Percentiles rank a stretch among this genome's conserved stretches.
Evolutionary conservation across 2,888 invertebrate genomes (phyloP).

Genomic region (Adela reaumurella): DNA sequence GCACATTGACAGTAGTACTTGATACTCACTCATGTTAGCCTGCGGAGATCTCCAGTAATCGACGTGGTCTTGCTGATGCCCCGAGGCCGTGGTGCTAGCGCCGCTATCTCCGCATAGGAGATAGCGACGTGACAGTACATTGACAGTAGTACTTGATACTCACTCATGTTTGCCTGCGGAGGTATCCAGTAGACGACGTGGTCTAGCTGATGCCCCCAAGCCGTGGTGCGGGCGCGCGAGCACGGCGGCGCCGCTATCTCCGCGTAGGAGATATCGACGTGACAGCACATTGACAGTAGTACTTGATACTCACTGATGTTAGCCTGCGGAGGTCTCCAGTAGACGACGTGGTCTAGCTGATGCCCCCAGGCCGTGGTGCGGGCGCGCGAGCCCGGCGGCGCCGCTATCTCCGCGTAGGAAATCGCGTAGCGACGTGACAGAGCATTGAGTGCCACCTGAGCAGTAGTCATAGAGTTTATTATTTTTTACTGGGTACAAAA

Average conservation of each 20-base stretch:
- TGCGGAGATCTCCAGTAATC: slow-evolving; percentile 74
- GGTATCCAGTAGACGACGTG: slow-evolving; percentile 69
- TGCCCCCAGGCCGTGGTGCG: slow-evolving; percentile 64
- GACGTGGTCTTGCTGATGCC: slow-evolving; percentile 59
- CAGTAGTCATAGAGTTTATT: too few species aligned
- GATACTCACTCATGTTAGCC: slow-evolving; percentile 70
- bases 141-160: too few species aligned
- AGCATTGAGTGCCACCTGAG: slow-evolving; percentile 59
- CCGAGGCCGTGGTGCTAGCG: slow-evolving; percentile 60
- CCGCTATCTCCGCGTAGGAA: slow-evolving; percentile 58
- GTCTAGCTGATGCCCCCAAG: slow-evolving; percentile 64
- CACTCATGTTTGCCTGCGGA: slow-evolving; percentile 73
- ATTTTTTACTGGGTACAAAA: too few species aligned
- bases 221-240: slow-evolving; percentile 42
- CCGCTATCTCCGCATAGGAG: too few species aligned
- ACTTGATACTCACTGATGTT: slow-evolving; percentile 69
- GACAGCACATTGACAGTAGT: slow-evolving; percentile 67
- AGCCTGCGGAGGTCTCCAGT: slow-evolving; percentile 74
- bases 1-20: too few species aligned
- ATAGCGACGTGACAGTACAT: too few species aligned
- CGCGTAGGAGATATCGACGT: slow-evolving; percentile 60
- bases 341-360: slow-evolving; percentile 59
- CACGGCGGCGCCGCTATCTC: too few species aligned
- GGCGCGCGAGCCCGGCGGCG: slow-evolving; percentile 28
- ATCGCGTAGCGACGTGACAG: slow-evolving; percentile 66